A percentile compares a stretch with the other conserved stretches of the same genome.
Conservation (phyloP, 2,888 invertebrate species). For the Mythimna ferrago region DNA sequence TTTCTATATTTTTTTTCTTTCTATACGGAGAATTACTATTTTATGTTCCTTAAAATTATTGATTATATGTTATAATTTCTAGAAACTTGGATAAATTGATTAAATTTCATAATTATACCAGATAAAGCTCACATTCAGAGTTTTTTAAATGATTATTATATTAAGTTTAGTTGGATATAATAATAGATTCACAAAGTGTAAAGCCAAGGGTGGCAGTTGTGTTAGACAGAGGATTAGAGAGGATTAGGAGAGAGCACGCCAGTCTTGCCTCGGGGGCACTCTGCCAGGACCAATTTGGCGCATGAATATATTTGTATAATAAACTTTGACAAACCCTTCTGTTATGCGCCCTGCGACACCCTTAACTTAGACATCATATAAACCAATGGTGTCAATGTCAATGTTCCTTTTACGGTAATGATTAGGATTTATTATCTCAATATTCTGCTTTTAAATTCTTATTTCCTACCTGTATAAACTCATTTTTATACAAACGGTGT, state of each 20-base stretch:
- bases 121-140: conserved; percentile 53
- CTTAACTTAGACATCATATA: conserved; percentile 32
- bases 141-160: conserved; percentile 30
- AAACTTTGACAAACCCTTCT: conserved; percentile 16
- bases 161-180: conserved; percentile 25
- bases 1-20: conserved; percentile 13
- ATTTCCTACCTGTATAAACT: conserved; percentile 10
- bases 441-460: conserved; percentile 20
- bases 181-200: conserved; percentile 47
- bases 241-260: conserved; percentile 22
- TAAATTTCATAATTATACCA: conserved; percentile 33
- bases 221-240: conserved; percentile 20
- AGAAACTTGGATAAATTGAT: conserved; percentile 40
- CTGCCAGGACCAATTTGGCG: conserved; percentile 21
- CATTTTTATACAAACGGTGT: conserved; percentile 19
- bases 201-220: conserved; percentile 41
- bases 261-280: conserved; percentile 1
- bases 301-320: conserved; percentile 16
- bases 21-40: conserved; percentile 38
- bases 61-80: conserved; percentile 53
- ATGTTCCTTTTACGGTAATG: conserved; percentile 48
- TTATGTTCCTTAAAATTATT: conserved; percentile 52
- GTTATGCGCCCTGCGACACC: conserved; percentile 24
- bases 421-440: conserved; percentile 1
- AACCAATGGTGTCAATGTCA: conserved; percentile 58